Conservation (phyloP, 2,113 vertebrate genomes). For the Prunella himalayana region DNA sequence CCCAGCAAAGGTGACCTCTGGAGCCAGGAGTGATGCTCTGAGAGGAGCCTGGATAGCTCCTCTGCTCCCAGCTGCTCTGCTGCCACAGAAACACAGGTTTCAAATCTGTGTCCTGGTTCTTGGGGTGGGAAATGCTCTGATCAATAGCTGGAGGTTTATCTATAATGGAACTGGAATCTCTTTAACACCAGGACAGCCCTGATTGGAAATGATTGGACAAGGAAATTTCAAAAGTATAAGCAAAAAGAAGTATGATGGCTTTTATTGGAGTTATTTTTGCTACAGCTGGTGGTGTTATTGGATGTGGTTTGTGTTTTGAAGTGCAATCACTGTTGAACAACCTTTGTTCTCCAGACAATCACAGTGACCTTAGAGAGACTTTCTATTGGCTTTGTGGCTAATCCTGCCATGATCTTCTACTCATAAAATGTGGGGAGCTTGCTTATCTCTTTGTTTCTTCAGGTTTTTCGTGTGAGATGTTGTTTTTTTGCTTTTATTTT, state of each 20-base stretch:
- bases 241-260: neutral
- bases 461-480: neutral
- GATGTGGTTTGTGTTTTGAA: neutral
- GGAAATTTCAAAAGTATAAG: neutral
- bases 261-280: neutral
- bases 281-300: neutral
- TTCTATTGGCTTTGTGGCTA: neutral
- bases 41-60: neutral
- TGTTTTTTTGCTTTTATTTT: neutral
- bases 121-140: neutral
- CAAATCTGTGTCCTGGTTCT: neutral
- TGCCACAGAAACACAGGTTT: neutral
- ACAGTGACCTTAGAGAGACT: neutral
- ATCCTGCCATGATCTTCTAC: neutral
- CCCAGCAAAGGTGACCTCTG: neutral
- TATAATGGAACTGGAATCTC: slow-evolving; percentile 46
- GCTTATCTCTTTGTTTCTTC: neutral
- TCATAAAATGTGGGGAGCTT: neutral
- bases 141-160: slow-evolving; percentile 56
- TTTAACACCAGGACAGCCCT: slow-evolving; percentile 2
- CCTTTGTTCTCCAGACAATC: neutral
- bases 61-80: neutral
- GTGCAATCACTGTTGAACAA: neutral
- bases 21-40: neutral
- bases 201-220: slow-evolving; percentile 4